Evolutionary conservation across 2,888 invertebrate genomes (phyloP).

Genomic region (Erannis defoliaria): DNA sequence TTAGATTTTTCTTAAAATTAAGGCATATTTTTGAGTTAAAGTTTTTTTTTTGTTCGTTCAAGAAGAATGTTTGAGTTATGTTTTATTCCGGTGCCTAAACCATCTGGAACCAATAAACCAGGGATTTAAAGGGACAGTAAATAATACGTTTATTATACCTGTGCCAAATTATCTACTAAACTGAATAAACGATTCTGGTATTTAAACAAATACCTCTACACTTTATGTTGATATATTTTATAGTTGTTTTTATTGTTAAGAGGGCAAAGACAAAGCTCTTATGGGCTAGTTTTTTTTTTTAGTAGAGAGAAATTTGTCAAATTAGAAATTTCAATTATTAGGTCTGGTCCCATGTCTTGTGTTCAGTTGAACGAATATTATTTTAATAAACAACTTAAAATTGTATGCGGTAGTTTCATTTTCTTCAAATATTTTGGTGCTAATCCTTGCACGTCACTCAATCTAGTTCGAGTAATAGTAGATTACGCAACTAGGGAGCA

Average conservation of each 20-base stretch:
- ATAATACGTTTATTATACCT: slow-evolving; percentile 55
- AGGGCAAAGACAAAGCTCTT: slow-evolving; percentile 73
- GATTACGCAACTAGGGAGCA: too few relatives aligned
- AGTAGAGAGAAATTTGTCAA: slow-evolving; percentile 78
- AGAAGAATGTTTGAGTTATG: slow-evolving; percentile 34
- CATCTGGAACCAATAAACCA: slow-evolving; percentile 70
- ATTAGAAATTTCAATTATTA: slow-evolving; percentile 83
- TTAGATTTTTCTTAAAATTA: slow-evolving; percentile 65
- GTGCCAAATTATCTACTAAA: slow-evolving; percentile 79
- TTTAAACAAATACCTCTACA: slow-evolving; percentile 65
- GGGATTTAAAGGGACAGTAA: slow-evolving; percentile 47
- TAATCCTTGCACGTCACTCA: not conserved
- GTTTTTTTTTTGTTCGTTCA: slow-evolving; percentile 57
- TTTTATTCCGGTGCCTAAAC: slow-evolving; percentile 71
- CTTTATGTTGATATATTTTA: slow-evolving; percentile 85
- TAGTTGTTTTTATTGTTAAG: slow-evolving; percentile 86
- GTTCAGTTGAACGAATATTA: slow-evolving; percentile 86
- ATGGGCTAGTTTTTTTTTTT: slow-evolving; percentile 68
- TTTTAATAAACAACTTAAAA: slow-evolving; percentile 86
- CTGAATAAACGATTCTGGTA: slow-evolving; percentile 43
- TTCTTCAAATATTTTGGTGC: not conserved
- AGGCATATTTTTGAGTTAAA: slow-evolving; percentile 64
- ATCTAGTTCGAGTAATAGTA: not conserved
- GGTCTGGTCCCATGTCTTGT: slow-evolving; percentile 83
- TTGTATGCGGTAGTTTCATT: slow-evolving; percentile 68